Conservation (phyloP, 1,140 invertebrate genomes). For the Tetramorium parvispinum region DNA sequence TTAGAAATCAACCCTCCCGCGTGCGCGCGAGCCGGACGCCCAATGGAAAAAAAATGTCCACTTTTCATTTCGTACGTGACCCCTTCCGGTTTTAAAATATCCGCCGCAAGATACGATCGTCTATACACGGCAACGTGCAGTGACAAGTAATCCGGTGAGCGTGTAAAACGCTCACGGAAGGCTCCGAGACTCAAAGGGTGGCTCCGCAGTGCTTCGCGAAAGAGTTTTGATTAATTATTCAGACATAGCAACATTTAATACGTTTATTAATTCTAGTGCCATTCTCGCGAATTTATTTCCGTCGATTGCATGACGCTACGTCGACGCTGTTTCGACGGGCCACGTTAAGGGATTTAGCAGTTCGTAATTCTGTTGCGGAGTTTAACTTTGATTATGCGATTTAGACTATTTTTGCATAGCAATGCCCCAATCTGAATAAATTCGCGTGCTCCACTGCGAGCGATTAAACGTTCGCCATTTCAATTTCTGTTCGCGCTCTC, state of each 20-base stretch:
- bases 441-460: not conserved
- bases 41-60: slow-evolving; percentile 39
- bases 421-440: slow-evolving; percentile 47
- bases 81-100: slow-evolving; percentile 30
- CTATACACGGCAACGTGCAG: not conserved
- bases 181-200: not conserved
- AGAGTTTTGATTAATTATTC: not conserved
- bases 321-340: not conserved
- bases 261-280: not conserved
- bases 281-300: not conserved
- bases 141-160: slow-evolving; percentile 15
- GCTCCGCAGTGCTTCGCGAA: not conserved
- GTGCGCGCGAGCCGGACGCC: not conserved
- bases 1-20: slow-evolving; percentile 32
- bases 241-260: not conserved
- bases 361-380: slow-evolving; percentile 1
- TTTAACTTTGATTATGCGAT: slow-evolving; percentile 10
- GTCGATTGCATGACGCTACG: not conserved
- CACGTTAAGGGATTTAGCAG: not conserved
- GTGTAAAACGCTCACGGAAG: not conserved
- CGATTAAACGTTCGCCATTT: slow-evolving; percentile 42
- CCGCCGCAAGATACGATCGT: slow-evolving; percentile 37
- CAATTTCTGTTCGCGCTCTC: slow-evolving; percentile 20
- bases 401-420: slow-evolving; percentile 37
- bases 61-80: slow-evolving; percentile 24